A percentile compares a stretch with the other conserved stretches of the same genome.
Conservation (phyloP, 2,797 vertebrate species). For the Alca torda region DNA sequence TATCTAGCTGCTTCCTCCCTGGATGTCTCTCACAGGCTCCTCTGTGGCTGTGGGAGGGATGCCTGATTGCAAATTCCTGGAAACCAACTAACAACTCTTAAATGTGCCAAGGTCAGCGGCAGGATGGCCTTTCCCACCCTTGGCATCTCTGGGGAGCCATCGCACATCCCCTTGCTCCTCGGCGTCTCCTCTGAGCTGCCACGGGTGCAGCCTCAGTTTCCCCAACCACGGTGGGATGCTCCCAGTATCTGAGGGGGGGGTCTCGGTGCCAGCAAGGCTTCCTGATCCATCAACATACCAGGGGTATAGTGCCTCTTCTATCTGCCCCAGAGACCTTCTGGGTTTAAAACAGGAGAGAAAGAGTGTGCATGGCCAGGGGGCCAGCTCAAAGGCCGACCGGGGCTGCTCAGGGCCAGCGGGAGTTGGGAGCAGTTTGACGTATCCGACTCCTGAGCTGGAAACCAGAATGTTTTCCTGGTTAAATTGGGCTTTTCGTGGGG, state of each 20-base stretch:
- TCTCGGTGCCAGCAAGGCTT: rapidly evolving
- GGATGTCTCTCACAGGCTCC: neutral
- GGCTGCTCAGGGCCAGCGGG: neutral
- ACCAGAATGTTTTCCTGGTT: rapidly evolving
- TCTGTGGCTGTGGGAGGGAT: neutral
- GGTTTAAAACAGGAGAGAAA: neutral
- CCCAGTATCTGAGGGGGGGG: rapidly evolving
- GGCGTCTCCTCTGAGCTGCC: neutral
- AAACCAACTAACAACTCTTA: neutral
- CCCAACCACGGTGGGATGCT: rapidly evolving
- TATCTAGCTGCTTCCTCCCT: neutral
- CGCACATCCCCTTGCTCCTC: rapidly evolving
- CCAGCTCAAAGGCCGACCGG: neutral
- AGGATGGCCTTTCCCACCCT: neutral
- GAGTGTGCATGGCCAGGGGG: neutral
- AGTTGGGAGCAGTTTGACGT: neutral
- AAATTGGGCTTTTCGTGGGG: neutral
- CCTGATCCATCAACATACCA: rapidly evolving
- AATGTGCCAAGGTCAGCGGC: neutral
- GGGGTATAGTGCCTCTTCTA: neutral
- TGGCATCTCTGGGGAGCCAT: neutral
- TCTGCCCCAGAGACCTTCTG: neutral
- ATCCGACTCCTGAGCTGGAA: neutral
- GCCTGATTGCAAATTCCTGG: neutral
- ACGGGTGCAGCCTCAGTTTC: neutral